Conservation (phyloP, 2,113 vertebrate genomes). For the Paramormyrops kingsleyae region DNA sequence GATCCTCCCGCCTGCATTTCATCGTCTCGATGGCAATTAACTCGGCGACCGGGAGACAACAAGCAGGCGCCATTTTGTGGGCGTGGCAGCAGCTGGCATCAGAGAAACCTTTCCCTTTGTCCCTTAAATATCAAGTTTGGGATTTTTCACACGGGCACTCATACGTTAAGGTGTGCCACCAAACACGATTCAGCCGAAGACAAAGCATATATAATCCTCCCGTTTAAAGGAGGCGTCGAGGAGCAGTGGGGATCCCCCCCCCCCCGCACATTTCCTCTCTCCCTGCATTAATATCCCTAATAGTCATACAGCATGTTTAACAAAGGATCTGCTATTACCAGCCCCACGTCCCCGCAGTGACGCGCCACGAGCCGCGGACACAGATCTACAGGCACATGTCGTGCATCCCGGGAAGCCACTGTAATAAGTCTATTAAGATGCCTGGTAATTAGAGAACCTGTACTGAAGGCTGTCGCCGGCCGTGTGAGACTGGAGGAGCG, state of each 20-base stretch:
- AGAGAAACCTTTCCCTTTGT: not conserved
- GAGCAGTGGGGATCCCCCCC: not conserved
- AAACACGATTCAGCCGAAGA: not conserved
- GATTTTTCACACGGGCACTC: not conserved
- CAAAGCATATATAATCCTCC: not conserved
- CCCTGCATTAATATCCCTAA: not conserved
- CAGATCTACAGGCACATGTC: constrained; percentile 24
- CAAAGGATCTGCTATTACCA: constrained; percentile 28
- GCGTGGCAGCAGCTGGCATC: not conserved
- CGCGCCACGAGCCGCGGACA: constrained; percentile 23
- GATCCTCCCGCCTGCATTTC: not conserved
- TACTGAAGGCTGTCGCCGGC: constrained; percentile 33
- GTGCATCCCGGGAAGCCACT: constrained; percentile 30
- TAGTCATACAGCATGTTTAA: constrained; percentile 22
- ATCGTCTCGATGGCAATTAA: not conserved
- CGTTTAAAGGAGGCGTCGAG: not conserved
- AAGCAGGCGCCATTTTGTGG: not conserved
- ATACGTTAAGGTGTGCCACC: not conserved
- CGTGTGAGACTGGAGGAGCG: constrained; percentile 23
- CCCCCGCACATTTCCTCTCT: not conserved
- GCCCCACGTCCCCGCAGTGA: constrained; percentile 25
- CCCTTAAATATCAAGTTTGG: not conserved
- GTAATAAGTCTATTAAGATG: constrained; percentile 40
- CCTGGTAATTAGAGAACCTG: constrained; percentile 37
- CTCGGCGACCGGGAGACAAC: not conserved